Percentiles rank a stretch among this genome's conserved stretches.
phyloP scores from a whole-genome alignment of 2,797 vertebrate species.

The Propithecus perrieri region DNA sequence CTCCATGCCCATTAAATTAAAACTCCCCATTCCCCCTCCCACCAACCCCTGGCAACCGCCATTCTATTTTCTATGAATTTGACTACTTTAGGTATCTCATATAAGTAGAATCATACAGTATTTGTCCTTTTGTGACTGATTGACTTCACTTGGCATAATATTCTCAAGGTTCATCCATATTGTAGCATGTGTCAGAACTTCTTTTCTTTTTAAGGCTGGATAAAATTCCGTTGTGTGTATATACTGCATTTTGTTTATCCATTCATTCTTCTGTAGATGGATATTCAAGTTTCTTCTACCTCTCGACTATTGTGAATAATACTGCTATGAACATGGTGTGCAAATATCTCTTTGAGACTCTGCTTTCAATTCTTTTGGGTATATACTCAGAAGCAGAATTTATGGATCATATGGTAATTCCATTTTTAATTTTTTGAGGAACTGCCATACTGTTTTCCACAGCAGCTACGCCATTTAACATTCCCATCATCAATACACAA shows the following conservation, averaged over 20 bases:
- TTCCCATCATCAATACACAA: background rate
- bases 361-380: background rate
- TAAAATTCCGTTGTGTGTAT: background rate
- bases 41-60: background rate
- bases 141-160: background rate
- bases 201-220: background rate
- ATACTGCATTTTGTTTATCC: background rate
- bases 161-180: background rate
- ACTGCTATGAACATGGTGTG: background rate
- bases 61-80: background rate
- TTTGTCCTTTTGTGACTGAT: background rate
- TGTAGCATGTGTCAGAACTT: background rate
- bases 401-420: background rate
- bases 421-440: conserved; percentile 4
- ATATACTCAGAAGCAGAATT: background rate
- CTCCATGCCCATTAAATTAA: background rate
- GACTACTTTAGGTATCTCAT: background rate
- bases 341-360: background rate
- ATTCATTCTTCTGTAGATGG: background rate
- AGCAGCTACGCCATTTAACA: background rate
- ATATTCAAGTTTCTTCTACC: background rate
- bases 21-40: background rate
- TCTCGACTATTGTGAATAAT: background rate
- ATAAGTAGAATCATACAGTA: background rate
- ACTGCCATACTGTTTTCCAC: background rate